Percentiles rank a stretch among this genome's conserved stretches.
Evolutionary conservation across 2,797 vertebrate species (phyloP).

Genomic region (Thalassophryne amazonica): DNA sequence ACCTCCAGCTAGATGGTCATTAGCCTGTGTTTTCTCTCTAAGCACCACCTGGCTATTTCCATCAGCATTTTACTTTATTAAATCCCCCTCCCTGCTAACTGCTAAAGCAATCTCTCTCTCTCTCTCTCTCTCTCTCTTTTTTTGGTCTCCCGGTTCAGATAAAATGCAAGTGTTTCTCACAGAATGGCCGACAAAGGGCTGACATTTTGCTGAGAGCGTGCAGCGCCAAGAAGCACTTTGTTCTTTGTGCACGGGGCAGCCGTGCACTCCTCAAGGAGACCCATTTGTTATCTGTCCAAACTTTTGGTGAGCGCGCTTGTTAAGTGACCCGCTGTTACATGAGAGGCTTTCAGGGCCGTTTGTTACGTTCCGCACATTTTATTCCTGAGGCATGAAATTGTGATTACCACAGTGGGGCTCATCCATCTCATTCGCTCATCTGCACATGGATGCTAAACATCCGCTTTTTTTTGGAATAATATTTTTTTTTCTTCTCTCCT

Average conservation of each 20-base stretch:
- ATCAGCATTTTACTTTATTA: conserved; percentile 58
- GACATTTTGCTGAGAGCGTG: conserved; percentile 33
- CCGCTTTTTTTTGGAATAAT: conserved; percentile 35
- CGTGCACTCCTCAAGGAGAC: conserved; percentile 48
- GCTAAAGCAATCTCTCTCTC: conserved; percentile 20
- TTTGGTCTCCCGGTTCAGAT: conserved; percentile 29
- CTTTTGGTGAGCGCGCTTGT: conserved; percentile 53
- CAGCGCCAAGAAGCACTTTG: conserved; percentile 22
- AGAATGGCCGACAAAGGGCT: conserved; percentile 32
- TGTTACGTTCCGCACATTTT: conserved; percentile 33
- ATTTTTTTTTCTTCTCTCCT: conserved; percentile 20
- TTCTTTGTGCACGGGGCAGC: conserved; percentile 38
- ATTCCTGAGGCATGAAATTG: conserved; percentile 58
- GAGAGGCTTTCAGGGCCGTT: conserved; percentile 36
- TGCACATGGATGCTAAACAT: conserved; percentile 30
- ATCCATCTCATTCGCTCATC: conserved; percentile 51
- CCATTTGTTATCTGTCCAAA: conserved; percentile 64
- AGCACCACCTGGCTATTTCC: conserved; percentile 50
- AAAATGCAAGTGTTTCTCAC: conserved; percentile 40
- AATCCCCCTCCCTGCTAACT: conserved; percentile 24
- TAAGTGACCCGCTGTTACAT: conserved; percentile 63
- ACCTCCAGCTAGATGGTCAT: conserved; percentile 35
- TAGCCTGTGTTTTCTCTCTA: conserved; percentile 63
- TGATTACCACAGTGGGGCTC: conserved; percentile 56
- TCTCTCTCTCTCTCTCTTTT: too few species aligned